Evolutionary conservation across 92 coral and sea anemone species (phyloP).

Genomic region (Epizoanthus illoricatus): DNA sequence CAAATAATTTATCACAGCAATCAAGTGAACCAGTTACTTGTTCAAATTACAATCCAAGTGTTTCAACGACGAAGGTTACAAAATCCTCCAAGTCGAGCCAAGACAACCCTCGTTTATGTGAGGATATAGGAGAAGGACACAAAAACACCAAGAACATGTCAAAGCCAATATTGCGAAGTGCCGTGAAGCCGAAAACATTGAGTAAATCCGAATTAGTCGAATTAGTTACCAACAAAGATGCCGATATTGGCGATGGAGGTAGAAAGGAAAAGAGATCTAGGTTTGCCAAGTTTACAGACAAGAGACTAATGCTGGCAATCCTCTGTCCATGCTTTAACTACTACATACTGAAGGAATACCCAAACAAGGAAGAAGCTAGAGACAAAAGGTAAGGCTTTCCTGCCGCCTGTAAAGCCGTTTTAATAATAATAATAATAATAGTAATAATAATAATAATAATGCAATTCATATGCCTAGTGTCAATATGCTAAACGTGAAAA

Average conservation of each 20-base stretch:
- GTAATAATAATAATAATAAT: not conserved
- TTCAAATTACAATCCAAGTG: not conserved
- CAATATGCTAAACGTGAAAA: too few species aligned
- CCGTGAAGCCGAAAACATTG: not conserved
- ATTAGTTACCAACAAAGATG: not conserved
- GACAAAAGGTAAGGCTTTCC: not conserved
- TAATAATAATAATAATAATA: not conserved
- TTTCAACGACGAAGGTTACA: not conserved
- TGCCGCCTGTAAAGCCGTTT: not conserved
- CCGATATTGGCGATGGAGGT: not conserved
- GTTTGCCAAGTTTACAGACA: constrained; percentile 25
- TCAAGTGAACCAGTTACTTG: not conserved
- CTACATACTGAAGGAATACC: constrained; percentile 46
- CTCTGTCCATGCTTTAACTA: constrained; percentile 66
- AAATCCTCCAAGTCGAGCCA: not conserved
- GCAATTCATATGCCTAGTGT: too few species aligned
- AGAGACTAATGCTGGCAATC: constrained; percentile 40
- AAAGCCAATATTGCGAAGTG: not conserved
- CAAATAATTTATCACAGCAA: not conserved
- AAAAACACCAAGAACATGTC: too few species aligned
- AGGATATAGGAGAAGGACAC: not conserved
- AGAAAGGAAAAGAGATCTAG: constrained; percentile 14
- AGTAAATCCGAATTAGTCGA: not conserved
- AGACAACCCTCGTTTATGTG: not conserved
- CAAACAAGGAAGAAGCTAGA: not conserved